Evolutionary conservation across 2,888 invertebrate species (phyloP), one percentile per base, ranked within the genome.

Genomic region (Rhagonycha fulva): DNA sequence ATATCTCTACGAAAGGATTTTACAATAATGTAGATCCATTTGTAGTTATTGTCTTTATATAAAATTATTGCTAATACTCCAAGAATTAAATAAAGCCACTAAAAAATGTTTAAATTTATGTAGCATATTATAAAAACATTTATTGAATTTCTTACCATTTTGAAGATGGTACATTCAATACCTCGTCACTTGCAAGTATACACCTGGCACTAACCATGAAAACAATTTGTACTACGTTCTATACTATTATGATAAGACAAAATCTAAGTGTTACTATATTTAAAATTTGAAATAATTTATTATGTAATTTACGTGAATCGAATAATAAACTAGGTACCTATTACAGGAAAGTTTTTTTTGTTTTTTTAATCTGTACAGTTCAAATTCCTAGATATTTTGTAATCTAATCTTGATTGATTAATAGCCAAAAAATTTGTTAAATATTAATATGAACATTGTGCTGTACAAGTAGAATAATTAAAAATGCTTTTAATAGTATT

Each of bases 1-100:
- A 90, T 80, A 87, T 94, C 94, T 84, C 94, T 89, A 24, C 92
- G 92, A 70, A 92, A 86, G 61, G 93, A 93, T 87, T 90, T 92
- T 87, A 90, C 88, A 80, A 93, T 88, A 81, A 93, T 90, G 85
- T 91, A 91, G 84, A 93, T 88, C 86, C 90, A 86, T 81, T 82
- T 81, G 70, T 85, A 85, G 69, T 83, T 76, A 60, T 79, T 80
- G 62, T 84, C 80, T 28, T 71, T 80, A 11, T 71, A 78, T 9
- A 82, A 74, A 67, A 76, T 70, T 14, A 80, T 76, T 74, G 79
- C 73, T 23, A 78, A 32, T 24, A 80, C 10, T 14, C 77, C 14
- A 19, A 79, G 10, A 32, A 77, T n/a, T 14, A 32, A 3, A 28
- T 60, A 9, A 0, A 23, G 11, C 74, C 72, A 72, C 63, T 66